Evolutionary conservation across 2,888 invertebrate species (phyloP), one percentile per base, ranked within the genome.

Genomic region (Hydrotaea cyrtoneurina): DNA sequence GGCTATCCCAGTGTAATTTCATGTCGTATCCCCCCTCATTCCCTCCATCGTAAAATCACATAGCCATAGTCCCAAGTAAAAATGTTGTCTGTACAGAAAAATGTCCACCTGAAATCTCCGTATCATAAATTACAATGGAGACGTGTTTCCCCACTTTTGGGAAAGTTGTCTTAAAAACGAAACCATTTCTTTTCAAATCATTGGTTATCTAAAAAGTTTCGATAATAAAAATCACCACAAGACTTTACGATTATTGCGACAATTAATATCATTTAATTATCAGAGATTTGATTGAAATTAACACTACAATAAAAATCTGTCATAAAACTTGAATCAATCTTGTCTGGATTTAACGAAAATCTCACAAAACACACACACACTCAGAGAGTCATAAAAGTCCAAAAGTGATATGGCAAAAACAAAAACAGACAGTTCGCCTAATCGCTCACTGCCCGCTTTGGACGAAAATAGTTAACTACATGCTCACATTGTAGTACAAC

Each of bases 241-340:
- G 13, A 21, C 11, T 46, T 46, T 46, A 69, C 23, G 43, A 23
- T 69, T 69, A 46, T 69, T 69, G 69, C 69, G 15, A 15, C 69
- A 69, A 69, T 69, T 69, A 69, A 69, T 69, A 69, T 46, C 11
- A 23, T 69, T 69, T 43, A 69, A 69, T 69, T 46, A 46, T 23
- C 46, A 15, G n/a, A 23, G 69, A 69, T 69, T 64, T 80, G 62
- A 84, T 75, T 80, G 64, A 85, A 82, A 82, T 85, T 85, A 82
- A 85, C 85, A 79, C 73, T 39, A 5, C 13, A 72, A 80, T 78
- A 79, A 82, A 85, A 77, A 64, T 76, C 71, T 26, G 46, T 23
- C 43, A 81, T 79, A 82, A 82, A 82, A 82, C 74, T 76, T 82
- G 10, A 75, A 71, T 15, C 46, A 13, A 46, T 46, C 23, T 43